Evolutionary conservation across 2,888 invertebrate genomes (phyloP).

Genomic region (Lasioglossum oenotherae): DNA sequence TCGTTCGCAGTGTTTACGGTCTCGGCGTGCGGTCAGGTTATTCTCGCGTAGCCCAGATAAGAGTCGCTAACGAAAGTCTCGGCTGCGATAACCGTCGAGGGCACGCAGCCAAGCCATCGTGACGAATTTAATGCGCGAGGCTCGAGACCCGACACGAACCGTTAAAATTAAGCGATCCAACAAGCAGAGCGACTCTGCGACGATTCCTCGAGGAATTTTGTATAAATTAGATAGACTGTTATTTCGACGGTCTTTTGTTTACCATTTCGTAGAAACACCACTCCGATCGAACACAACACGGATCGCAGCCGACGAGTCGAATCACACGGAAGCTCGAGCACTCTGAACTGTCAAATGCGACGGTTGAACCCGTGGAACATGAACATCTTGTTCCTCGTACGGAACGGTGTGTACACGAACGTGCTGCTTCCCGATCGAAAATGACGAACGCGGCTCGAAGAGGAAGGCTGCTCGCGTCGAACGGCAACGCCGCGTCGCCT

Average conservation of each 20-base stretch:
- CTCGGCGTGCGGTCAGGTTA: conserved; percentile 44
- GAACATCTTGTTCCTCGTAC: not conserved
- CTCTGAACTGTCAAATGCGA: not conserved
- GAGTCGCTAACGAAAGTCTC: conserved; percentile 74
- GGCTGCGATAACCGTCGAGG: conserved; percentile 61
- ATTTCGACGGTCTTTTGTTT: not conserved
- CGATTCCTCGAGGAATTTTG: not conserved
- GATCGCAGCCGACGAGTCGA: no score
- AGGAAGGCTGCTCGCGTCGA: conserved; percentile 8
- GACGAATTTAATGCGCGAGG: conserved; percentile 49
- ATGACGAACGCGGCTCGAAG: not conserved
- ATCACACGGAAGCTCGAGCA: not conserved
- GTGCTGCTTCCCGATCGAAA: not conserved
- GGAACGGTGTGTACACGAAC: not conserved
- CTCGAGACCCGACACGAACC: not conserved
- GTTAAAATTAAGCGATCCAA: not conserved
- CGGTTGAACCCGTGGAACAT: not conserved
- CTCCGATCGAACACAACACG: not conserved
- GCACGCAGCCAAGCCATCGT: conserved; percentile 44
- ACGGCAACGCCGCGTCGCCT: not conserved
- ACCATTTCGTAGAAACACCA: conserved; percentile 6
- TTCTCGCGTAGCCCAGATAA: conserved; percentile 71
- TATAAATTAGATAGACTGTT: not conserved
- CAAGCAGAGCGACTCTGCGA: not conserved
- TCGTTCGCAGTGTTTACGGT: conserved; percentile 62